These are phyloP conservation scores for Lochmaea capreae DNA, from an alignment of 2,888 invertebrate species.

Conservation along the genomic window DNA sequence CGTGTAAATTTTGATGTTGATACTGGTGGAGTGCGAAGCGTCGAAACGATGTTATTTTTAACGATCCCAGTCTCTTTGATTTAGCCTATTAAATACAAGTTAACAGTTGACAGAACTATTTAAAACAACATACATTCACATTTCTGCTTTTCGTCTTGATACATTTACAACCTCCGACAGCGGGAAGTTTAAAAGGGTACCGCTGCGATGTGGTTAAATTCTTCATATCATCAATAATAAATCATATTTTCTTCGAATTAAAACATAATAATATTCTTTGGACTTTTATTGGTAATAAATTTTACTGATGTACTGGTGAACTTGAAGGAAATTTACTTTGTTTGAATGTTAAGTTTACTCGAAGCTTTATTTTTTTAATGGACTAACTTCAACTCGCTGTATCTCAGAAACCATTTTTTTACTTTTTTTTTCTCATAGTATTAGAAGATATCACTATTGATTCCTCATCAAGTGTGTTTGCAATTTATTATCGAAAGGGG, in stretches of 20 bases:
- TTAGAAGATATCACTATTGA: too few species aligned
- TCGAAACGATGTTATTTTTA: conserved; percentile 58
- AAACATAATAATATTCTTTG: conserved; percentile 46
- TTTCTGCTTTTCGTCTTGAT: conserved; percentile 59
- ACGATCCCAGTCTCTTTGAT: conserved; percentile 57
- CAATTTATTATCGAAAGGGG: too few species aligned
- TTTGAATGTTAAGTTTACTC: too few species aligned
- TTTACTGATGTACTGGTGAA: conserved; percentile 38
- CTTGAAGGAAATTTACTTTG: too few species aligned
- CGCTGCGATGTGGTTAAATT: conserved; percentile 45
- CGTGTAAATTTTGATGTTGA: conserved; percentile 49
- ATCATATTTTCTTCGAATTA: conserved; percentile 50
- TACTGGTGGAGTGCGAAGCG: conserved; percentile 54
- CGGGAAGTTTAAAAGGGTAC: conserved; percentile 47
- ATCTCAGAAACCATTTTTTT: too few species aligned
- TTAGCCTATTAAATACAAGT: conserved; percentile 60
- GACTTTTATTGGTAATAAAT: conserved; percentile 50
- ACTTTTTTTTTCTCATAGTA: too few species aligned
- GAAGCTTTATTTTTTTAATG: too few species aligned
- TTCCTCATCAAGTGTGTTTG: too few species aligned
- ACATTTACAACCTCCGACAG: conserved; percentile 48
- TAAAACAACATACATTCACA: conserved; percentile 60
- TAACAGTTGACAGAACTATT: conserved; percentile 61
- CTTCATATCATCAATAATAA: conserved; percentile 52
- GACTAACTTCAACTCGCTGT: too few species aligned